Evolutionary conservation across 2,113 vertebrate species (phyloP).

Genomic region (Ailurus styani): DNA sequence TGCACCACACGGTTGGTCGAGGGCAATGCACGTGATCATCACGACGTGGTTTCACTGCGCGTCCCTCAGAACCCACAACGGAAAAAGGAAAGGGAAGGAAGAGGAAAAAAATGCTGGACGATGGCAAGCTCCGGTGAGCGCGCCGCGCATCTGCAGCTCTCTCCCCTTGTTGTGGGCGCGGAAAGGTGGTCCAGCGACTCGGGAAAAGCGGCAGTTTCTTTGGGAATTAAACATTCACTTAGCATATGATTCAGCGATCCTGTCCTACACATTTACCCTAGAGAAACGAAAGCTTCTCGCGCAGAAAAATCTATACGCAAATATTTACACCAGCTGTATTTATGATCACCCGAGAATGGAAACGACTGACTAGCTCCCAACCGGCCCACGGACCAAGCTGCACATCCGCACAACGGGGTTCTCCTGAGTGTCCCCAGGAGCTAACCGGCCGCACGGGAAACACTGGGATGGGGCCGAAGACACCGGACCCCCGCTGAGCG

Average conservation of each 20-base stretch:
- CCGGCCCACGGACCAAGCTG: not conserved
- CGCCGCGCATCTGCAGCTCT: rapidly evolving
- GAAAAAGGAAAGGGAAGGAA: too few relatives aligned
- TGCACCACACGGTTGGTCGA: rapidly evolving
- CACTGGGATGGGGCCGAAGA: too few relatives aligned
- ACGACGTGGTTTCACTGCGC: rapidly evolving
- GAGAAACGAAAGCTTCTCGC: not conserved
- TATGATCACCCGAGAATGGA: not conserved
- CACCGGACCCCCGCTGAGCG: rapidly evolving
- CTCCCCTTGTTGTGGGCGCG: rapidly evolving
- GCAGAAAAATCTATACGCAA: not conserved
- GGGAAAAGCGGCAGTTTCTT: rapidly evolving
- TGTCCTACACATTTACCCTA: not conserved
- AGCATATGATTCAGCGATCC: not conserved
- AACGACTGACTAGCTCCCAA: not conserved
- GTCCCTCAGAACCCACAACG: not conserved
- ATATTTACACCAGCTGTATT: not conserved
- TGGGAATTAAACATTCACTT: rapidly evolving
- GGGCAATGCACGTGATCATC: too few relatives aligned
- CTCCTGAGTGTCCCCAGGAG: too few relatives aligned
- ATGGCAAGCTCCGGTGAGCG: rapidly evolving
- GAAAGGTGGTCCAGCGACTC: rapidly evolving
- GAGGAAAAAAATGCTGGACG: rapidly evolving
- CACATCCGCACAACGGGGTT: rapidly evolving
- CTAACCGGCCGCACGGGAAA: rapidly evolving